Evolutionary conservation across 2,888 invertebrate species (phyloP).

Genomic region (Drosophila percnosoma): DNA sequence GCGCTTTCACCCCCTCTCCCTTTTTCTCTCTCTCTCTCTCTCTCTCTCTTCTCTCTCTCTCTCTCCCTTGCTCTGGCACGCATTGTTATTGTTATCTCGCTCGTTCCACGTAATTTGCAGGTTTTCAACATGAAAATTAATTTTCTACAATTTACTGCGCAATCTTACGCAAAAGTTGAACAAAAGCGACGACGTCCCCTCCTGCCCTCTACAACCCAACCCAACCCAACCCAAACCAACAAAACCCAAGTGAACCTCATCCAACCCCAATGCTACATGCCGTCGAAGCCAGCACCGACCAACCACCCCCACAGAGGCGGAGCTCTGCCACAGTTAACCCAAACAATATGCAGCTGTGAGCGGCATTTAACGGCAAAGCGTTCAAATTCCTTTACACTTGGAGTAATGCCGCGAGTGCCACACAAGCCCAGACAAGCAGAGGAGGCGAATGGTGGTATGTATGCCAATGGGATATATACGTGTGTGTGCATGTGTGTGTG

Average conservation of each 20-base stretch:
- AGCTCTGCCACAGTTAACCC: conserved; percentile 55
- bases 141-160: conserved; percentile 83
- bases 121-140: conserved; percentile 82
- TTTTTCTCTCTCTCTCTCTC: not conserved
- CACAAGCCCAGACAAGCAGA: conserved; percentile 25
- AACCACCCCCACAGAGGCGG: conserved; percentile 3
- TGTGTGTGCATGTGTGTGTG: not conserved
- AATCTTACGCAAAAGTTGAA: conserved; percentile 82
- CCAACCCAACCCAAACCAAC: not conserved
- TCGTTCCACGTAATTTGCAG: conserved; percentile 71
- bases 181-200: conserved; percentile 65
- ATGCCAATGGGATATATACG: not conserved
- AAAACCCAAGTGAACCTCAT: not conserved
- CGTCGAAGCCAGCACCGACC: not conserved
- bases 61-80: conserved; percentile 2
- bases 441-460: not conserved
- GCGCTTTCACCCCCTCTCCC: conserved; percentile 1
- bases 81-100: conserved; percentile 36
- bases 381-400: conserved; percentile 79
- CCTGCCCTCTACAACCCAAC: not conserved
- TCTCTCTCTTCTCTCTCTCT: conserved; percentile 1
- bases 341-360: conserved; percentile 74
- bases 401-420: conserved; percentile 60
- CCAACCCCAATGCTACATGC: not conserved
- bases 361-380: conserved; percentile 68